phyloP scores from a whole-genome alignment of 2,113 vertebrate species.

The Scatophagus argus region DNA sequence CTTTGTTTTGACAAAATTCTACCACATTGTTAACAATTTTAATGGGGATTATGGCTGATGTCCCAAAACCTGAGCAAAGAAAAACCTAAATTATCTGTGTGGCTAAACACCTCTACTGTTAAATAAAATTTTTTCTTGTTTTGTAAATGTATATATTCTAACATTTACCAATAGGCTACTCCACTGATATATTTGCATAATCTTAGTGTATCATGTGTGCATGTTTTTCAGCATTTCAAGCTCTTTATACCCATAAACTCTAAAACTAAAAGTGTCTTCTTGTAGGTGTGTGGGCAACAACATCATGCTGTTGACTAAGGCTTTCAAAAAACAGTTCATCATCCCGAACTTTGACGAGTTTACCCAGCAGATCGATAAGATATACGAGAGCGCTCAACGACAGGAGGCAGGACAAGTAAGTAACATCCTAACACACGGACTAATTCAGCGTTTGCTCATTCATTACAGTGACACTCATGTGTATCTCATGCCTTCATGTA shows the following conservation, averaged over 20 bases:
- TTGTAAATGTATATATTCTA: too few relatives aligned
- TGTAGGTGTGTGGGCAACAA: constrained; percentile 89
- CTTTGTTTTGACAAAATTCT: not conserved
- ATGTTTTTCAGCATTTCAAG: not conserved
- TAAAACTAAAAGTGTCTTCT: constrained; percentile 1
- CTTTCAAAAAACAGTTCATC: constrained; percentile 91
- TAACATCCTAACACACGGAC: not conserved
- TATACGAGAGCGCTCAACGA: constrained; percentile 83
- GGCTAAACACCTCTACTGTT: not conserved
- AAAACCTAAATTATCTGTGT: not conserved
- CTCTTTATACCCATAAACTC: too few relatives aligned
- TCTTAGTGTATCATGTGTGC: not conserved
- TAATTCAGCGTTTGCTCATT: not conserved
- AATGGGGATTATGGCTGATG: not conserved
- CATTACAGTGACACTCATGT: not conserved
- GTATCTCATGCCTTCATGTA: constrained; percentile 57
- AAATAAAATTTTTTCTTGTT: not conserved
- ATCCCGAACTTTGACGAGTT: constrained; percentile 91
- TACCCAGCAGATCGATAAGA: constrained; percentile 82
- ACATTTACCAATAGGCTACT: too few relatives aligned
- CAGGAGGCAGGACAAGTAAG: constrained; percentile 86
- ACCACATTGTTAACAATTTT: not conserved
- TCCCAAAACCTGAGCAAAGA: not conserved
- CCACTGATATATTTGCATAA: too few relatives aligned
- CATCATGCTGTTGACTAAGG: constrained; percentile 90